These are phyloP conservation scores for Cecidostiba fungosa DNA, from an alignment of 2,888 invertebrate genomes.

Conservation along the genomic window DNA sequence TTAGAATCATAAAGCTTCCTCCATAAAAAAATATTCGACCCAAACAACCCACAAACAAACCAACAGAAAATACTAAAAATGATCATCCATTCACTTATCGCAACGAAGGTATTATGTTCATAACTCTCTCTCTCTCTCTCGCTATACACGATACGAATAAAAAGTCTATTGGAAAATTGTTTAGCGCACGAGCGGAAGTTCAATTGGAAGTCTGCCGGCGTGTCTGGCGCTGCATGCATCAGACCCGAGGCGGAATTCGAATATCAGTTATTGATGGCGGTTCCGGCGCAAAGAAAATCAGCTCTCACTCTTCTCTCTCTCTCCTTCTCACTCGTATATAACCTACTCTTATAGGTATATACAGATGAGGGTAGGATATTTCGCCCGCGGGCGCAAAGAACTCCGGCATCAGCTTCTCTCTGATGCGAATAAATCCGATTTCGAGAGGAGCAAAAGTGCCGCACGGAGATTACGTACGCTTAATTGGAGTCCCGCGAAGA, in stretches of 20 bases:
- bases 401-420: not conserved
- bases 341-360: not conserved
- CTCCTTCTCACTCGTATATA: not conserved
- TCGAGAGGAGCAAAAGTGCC: conserved; percentile 43
- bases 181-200: conserved; percentile 50
- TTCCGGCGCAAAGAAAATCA: conserved; percentile 66
- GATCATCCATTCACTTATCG: conserved; percentile 12
- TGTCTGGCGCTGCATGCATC: not conserved
- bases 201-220: conserved; percentile 39
- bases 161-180: conserved; percentile 43
- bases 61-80: not conserved
- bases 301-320: conserved; percentile 27
- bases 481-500: conserved; percentile 64
- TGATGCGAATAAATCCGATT: conserved; percentile 66
- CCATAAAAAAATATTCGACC: not conserved
- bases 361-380: conserved; percentile 17
- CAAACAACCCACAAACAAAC: not conserved
- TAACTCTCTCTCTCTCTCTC: not conserved
- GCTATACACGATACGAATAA: not conserved
- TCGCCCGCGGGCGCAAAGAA: conserved; percentile 57
- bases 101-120: not conserved
- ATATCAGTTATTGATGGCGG: conserved; percentile 76
- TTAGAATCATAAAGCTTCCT: not conserved
- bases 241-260: conserved; percentile 68
- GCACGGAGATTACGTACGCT: conserved; percentile 64